Evolutionary conservation across 2,113 vertebrate genomes (phyloP).

Genomic region (Sitta europaea): DNA sequence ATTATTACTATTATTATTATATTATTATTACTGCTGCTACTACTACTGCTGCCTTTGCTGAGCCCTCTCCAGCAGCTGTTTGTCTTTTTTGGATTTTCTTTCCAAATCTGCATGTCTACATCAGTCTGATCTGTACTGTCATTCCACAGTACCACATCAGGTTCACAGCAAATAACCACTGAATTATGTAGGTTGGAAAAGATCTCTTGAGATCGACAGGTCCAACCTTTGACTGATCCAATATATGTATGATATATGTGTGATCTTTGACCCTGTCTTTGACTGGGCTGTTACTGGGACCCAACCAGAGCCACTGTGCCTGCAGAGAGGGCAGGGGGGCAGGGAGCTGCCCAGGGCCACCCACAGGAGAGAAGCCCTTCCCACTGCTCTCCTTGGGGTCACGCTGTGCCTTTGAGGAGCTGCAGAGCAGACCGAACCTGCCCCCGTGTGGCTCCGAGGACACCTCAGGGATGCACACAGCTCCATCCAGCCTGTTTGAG

Average conservation of each 20-base stretch:
- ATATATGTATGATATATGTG: too few species aligned
- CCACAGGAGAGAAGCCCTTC: neutral
- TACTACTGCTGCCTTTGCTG: neutral
- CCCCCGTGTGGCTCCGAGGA: neutral
- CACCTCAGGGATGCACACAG: neutral
- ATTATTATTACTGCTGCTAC: too few species aligned
- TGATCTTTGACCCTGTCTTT: neutral
- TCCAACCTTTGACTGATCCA: neutral
- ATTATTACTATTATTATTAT: too few species aligned
- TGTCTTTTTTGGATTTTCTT: neutral
- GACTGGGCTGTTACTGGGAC: neutral
- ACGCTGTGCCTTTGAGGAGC: neutral
- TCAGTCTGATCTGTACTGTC: neutral
- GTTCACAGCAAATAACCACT: neutral
- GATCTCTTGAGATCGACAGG: rapidly evolving
- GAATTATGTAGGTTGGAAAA: neutral
- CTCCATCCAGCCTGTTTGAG: neutral
- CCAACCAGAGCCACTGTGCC: neutral
- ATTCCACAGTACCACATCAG: neutral
- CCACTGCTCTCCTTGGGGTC: neutral
- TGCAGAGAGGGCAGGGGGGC: neutral
- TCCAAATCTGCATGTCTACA: neutral
- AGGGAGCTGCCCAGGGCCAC: neutral
- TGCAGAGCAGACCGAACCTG: neutral
- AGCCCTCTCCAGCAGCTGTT: neutral